Percentiles rank a stretch among this genome's conserved stretches.
Conservation (phyloP, 2,113 vertebrate genomes). For the Ciconia boyciana region DNA sequence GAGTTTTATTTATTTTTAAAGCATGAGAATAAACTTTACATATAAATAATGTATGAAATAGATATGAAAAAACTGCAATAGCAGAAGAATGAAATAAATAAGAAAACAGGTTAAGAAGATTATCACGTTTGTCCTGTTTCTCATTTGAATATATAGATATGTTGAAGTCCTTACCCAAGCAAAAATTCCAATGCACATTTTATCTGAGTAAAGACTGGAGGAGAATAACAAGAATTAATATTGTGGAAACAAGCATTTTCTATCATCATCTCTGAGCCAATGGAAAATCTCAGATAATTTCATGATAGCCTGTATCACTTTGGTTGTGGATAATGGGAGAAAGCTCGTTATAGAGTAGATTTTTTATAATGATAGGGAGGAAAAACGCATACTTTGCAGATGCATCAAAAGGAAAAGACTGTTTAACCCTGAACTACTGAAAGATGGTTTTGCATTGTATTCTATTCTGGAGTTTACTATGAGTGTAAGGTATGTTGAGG, state of each 20-base stretch:
- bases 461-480: neutral
- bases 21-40: neutral
- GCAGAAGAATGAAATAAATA: neutral
- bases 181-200: neutral
- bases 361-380: neutral
- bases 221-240: neutral
- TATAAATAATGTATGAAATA: neutral
- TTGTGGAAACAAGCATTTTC: neutral
- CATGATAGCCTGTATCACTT: neutral
- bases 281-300: neutral
- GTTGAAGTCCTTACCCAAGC: neutral
- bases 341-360: neutral
- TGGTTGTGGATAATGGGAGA: neutral
- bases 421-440: neutral
- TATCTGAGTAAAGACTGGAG: neutral
- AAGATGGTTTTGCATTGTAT: neutral
- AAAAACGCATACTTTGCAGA: neutral
- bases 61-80: neutral
- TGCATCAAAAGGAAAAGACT: neutral
- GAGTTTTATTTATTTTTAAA: neutral
- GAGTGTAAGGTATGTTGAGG: neutral
- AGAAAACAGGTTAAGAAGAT: neutral
- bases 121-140: neutral
- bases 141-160: slow-evolving; percentile 3
- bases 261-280: neutral